Evolutionary conservation across 2,888 invertebrate genomes (phyloP).

Genomic region (Coremacera marginata): DNA sequence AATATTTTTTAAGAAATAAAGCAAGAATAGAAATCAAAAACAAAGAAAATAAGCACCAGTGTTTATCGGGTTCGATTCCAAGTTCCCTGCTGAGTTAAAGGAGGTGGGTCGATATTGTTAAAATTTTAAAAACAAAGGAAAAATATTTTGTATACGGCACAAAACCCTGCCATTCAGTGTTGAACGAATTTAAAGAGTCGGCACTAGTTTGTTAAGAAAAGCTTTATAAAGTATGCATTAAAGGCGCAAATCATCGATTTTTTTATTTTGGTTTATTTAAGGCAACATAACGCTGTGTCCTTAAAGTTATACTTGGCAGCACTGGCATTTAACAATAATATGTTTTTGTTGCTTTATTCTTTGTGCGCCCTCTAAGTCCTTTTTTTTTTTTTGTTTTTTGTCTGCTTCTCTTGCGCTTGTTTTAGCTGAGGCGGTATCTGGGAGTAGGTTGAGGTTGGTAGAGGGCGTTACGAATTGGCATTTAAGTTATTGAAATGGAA

Average conservation of each 20-base stretch:
- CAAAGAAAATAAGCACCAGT: neutral
- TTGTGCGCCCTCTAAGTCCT: slow-evolving; percentile 37
- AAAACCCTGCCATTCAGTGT: too few relatives aligned
- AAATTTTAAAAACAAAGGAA: too few relatives aligned
- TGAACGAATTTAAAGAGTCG: neutral
- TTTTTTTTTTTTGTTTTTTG: slow-evolving; percentile 7
- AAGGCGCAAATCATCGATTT: slow-evolving; percentile 1
- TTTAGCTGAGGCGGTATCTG: slow-evolving; percentile 41
- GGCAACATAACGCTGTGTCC: neutral
- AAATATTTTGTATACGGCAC: too few relatives aligned
- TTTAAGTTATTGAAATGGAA: slow-evolving; percentile 64
- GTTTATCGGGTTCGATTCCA: neutral
- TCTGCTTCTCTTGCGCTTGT: slow-evolving; percentile 42
- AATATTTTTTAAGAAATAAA: neutral
- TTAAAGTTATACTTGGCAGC: neutral
- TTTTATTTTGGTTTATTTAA: neutral
- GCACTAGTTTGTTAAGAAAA: neutral
- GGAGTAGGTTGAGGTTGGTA: slow-evolving; percentile 45
- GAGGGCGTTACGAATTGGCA: slow-evolving; percentile 56
- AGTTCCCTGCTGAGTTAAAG: neutral
- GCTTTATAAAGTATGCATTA: neutral
- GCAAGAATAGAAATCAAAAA: neutral
- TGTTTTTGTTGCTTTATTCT: neutral
- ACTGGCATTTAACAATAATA: neutral
- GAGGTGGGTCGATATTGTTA: neutral